A percentile compares a stretch with the other conserved stretches of the same genome.
phyloP scores from a whole-genome alignment of 1,140 invertebrate species.

The Telenomus remus region DNA sequence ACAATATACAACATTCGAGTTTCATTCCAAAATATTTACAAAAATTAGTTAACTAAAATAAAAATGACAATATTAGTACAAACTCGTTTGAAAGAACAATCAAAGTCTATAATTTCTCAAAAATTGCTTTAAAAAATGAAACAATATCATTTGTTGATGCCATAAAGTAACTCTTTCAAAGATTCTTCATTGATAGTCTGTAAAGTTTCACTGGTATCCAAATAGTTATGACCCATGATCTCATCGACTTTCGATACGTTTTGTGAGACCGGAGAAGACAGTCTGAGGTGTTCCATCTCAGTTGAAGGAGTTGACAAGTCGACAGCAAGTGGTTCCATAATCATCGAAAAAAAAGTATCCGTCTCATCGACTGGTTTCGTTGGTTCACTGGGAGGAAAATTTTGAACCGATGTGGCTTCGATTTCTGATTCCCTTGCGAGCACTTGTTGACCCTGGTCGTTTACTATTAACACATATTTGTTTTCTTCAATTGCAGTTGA shows the following conservation, averaged over 20 bases:
- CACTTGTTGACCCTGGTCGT: constrained; percentile 65
- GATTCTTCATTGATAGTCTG: constrained; percentile 77
- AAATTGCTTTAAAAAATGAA: too few relatives aligned
- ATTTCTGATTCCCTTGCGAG: constrained; percentile 64
- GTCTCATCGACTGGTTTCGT: constrained; percentile 28
- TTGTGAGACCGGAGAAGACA: constrained; percentile 68
- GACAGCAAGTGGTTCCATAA: constrained; percentile 70
- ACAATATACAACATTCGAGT: too few relatives aligned
- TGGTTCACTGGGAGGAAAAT: constrained; percentile 11
- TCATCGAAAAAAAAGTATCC: constrained; percentile 72
- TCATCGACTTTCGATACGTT: constrained; percentile 41
- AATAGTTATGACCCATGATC: constrained; percentile 29
- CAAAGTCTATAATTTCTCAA: too few relatives aligned
- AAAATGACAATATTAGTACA: too few relatives aligned
- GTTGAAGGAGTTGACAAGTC: constrained; percentile 67
- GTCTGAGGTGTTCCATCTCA: constrained; percentile 75
- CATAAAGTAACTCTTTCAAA: constrained; percentile 74
- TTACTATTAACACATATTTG: constrained; percentile 67
- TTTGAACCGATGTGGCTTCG: constrained; percentile 3
- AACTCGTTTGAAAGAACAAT: too few relatives aligned
- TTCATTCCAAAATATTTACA: too few relatives aligned
- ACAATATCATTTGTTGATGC: constrained; percentile 62
- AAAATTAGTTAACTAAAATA: too few relatives aligned
- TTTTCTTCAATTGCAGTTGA: constrained; percentile 61
- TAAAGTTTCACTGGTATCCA: constrained; percentile 53